Conservation (phyloP, 2,797 vertebrate genomes). For the Etheostoma nigrum region DNA sequence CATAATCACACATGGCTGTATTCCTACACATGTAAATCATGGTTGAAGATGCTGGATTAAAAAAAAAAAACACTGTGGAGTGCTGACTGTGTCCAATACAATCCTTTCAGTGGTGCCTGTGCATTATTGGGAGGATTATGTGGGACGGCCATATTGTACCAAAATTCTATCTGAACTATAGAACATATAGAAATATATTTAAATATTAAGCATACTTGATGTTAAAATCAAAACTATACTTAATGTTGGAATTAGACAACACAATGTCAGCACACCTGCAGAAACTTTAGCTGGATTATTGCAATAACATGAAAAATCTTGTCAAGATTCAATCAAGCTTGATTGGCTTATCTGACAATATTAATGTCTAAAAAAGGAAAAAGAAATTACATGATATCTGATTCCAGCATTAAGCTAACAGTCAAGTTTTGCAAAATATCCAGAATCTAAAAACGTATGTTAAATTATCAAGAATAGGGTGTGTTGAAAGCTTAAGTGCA, state of each 20-base stretch:
- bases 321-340: too few relatives aligned
- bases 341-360: not conserved
- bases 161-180: not conserved
- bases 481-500: not conserved
- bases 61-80: constrained; percentile 19
- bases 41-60: constrained; percentile 42
- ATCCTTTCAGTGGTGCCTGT: not conserved
- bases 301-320: too few relatives aligned
- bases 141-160: not conserved
- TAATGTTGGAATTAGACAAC: not conserved
- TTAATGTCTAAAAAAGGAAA: not conserved
- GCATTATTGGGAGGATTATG: not conserved
- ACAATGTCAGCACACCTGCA: not conserved
- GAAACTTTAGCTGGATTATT: not conserved
- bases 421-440: not conserved
- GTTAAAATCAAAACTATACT: not conserved
- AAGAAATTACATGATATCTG: not conserved
- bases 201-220: not conserved
- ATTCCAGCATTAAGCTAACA: not conserved
- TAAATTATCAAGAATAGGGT: not conserved
- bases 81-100: not conserved
- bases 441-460: not conserved
- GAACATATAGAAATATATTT: not conserved
- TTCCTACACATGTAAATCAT: constrained; percentile 3
- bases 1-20: not conserved